These are phyloP conservation scores for Pocota personata DNA, from an alignment of 2,888 invertebrate genomes.

Conservation along the genomic window DNA sequence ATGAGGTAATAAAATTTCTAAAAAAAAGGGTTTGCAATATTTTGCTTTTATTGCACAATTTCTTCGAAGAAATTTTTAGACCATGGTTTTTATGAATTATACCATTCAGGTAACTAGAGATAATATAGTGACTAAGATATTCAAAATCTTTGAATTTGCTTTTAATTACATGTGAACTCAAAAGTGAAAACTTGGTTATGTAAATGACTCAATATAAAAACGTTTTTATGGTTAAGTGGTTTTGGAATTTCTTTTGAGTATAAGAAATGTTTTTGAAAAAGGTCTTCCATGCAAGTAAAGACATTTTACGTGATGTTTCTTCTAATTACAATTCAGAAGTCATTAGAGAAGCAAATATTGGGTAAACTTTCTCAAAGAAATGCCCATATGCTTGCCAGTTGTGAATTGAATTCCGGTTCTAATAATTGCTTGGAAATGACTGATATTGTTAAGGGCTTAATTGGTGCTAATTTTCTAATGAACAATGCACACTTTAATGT, in stretches of 20 bases:
- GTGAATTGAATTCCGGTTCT: neutral
- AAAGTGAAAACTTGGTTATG: slow-evolving; percentile 18
- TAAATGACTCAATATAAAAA: neutral
- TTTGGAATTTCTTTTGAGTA: slow-evolving; percentile 13
- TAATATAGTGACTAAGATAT: neutral
- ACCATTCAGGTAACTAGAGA: neutral
- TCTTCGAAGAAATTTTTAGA: neutral
- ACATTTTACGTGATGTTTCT: slow-evolving; percentile 11
- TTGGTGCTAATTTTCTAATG: neutral
- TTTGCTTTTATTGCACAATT: slow-evolving; percentile 36
- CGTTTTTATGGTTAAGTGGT: neutral
- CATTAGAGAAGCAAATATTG: slow-evolving; percentile 7
- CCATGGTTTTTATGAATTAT: neutral
- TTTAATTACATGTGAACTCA: neutral
- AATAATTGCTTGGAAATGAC: neutral
- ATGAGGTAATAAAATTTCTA: neutral
- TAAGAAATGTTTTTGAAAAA: slow-evolving; percentile 1
- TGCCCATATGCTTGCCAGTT: neutral
- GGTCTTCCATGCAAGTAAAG: slow-evolving; percentile 6
- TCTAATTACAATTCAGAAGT: slow-evolving; percentile 27
- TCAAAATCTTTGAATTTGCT: neutral
- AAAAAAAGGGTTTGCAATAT: slow-evolving; percentile 33
- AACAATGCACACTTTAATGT: too few species aligned
- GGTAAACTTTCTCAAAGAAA: neutral
- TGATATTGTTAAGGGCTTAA: neutral